A percentile compares a stretch with the other conserved stretches of the same genome.
These are phyloP conservation scores for Dendroctonus valens DNA, from an alignment of 1,140 invertebrate genomes.

Conservation along the genomic window DNA sequence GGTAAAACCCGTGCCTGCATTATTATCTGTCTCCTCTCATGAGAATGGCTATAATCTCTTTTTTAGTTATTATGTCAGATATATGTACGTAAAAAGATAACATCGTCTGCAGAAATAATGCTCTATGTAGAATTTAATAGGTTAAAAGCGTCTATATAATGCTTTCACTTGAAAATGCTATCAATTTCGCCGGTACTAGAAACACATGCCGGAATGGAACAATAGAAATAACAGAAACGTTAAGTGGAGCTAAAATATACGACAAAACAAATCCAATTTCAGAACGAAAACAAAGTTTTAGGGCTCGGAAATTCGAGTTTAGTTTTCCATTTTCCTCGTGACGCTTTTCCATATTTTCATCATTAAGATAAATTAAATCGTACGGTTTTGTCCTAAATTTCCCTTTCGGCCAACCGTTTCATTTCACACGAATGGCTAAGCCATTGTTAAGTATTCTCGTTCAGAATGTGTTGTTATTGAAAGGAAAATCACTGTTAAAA, in stretches of 20 bases:
- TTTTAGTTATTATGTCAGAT: too few relatives aligned
- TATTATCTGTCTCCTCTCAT: too few relatives aligned
- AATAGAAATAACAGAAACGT: neutral
- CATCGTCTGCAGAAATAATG: too few relatives aligned
- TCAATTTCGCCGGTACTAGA: too few relatives aligned
- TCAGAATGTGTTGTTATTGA: neutral
- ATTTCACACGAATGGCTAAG: neutral
- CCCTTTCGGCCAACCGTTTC: conserved; percentile 4
- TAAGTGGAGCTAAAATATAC: conserved; percentile 1
- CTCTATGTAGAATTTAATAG: too few relatives aligned
- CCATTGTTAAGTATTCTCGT: conserved; percentile 12
- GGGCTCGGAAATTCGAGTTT: conserved; percentile 1
- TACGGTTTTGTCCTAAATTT: conserved; percentile 12
- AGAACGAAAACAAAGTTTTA: conserved; percentile 1
- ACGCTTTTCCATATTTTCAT: conserved; percentile 20
- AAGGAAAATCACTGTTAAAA: too few relatives aligned
- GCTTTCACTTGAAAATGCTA: too few relatives aligned
- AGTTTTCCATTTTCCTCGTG: conserved; percentile 6
- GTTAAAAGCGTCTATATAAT: too few relatives aligned
- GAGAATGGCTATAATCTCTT: too few relatives aligned
- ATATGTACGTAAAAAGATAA: too few relatives aligned
- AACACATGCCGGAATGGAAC: neutral
- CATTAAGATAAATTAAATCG: conserved; percentile 24
- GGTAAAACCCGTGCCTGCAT: too few relatives aligned
- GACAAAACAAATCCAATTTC: conserved; percentile 13